Evolutionary conservation across 2,888 invertebrate species (phyloP).

Genomic region (Coremacera marginata): DNA sequence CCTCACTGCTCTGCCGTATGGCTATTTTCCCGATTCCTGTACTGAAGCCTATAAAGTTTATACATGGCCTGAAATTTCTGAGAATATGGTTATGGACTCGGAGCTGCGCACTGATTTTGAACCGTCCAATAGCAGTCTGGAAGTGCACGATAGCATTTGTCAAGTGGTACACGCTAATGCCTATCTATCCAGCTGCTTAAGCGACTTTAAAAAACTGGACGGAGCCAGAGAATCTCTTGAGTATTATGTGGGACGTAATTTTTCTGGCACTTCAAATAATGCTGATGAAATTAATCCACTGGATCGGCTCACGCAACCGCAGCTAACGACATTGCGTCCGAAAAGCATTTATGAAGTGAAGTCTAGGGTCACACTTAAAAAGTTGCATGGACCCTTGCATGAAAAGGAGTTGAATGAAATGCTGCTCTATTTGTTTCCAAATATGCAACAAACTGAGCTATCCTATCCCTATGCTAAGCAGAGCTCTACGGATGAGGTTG

Average conservation of each 20-base stretch:
- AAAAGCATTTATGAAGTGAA: conserved; percentile 46
- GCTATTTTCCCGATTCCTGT: conserved; percentile 85
- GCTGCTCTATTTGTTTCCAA: conserved; percentile 86
- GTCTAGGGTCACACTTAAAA: conserved; percentile 55
- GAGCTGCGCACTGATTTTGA: conserved; percentile 90
- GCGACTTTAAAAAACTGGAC: conserved; percentile 78
- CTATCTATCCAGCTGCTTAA: conserved; percentile 81
- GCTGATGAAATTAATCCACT: conserved; percentile 74
- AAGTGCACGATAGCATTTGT: conserved; percentile 77
- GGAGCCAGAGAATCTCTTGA: conserved; percentile 57
- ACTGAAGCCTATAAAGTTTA: conserved; percentile 82
- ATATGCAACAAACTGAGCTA: conserved; percentile 78
- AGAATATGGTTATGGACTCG: conserved; percentile 88
- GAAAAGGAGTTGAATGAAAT: conserved; percentile 82
- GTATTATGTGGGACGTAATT: conserved; percentile 63
- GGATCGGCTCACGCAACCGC: conserved; percentile 82
- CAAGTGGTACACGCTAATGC: conserved; percentile 79
- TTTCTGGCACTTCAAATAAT: conserved; percentile 70
- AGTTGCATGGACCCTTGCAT: conserved; percentile 82
- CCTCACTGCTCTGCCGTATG: conserved; percentile 81
- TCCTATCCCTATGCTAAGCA: conserved; percentile 72
- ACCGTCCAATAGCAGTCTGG: conserved; percentile 71
- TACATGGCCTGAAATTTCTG: conserved; percentile 88
- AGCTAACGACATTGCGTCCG: conserved; percentile 55
- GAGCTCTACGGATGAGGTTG: conserved; percentile 70